phyloP scores from a whole-genome alignment of 2,797 vertebrate species.

The Periparus ater region DNA sequence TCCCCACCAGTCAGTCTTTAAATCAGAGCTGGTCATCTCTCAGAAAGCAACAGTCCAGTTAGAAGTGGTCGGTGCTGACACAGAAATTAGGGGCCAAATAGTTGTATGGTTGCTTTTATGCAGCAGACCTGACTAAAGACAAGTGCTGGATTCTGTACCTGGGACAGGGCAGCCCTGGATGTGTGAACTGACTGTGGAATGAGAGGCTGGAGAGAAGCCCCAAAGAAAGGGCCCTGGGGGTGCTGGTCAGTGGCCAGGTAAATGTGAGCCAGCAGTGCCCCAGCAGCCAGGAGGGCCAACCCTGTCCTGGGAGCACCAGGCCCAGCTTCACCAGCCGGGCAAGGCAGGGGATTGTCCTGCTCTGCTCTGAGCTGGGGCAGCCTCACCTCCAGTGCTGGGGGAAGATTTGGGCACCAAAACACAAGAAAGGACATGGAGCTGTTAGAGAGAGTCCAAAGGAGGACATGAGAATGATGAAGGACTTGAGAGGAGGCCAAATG shows the following conservation, averaged over 20 bases:
- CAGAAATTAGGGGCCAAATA: background rate
- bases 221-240: background rate
- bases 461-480: background rate
- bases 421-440: too few species aligned
- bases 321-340: rapidly evolving
- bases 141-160: background rate
- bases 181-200: background rate
- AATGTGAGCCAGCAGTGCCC: background rate
- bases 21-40: background rate
- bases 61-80: background rate
- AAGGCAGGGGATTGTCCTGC: background rate
- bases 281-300: background rate
- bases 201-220: background rate
- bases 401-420: background rate
- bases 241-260: background rate
- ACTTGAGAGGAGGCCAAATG: rapidly evolving
- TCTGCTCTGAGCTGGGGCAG: background rate
- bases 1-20: background rate
- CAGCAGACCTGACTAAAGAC: background rate
- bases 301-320: background rate
- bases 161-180: background rate
- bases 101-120: background rate
- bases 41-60: background rate
- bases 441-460: background rate
- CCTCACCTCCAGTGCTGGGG: background rate